phyloP scores from a whole-genome alignment of 2,888 invertebrate species.

The Beris morrisii region DNA sequence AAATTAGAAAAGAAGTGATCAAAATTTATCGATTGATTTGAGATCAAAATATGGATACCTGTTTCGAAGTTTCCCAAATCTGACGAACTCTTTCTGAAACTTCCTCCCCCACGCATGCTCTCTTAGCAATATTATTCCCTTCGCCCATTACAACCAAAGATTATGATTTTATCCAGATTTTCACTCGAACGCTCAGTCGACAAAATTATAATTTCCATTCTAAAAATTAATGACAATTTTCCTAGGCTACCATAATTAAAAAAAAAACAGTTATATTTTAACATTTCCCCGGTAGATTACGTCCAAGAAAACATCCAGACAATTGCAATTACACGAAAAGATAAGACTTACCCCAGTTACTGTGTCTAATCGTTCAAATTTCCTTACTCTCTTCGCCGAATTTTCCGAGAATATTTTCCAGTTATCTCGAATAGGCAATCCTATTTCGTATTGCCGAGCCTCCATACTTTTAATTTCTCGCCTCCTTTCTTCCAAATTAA shows the following conservation, averaged over 20 bases:
- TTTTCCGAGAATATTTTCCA: conserved; percentile 30
- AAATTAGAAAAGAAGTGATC: too few relatives aligned
- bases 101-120: too few relatives aligned
- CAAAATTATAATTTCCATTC: too few relatives aligned
- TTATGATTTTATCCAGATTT: too few relatives aligned
- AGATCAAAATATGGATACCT: too few relatives aligned
- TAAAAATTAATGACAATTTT: background rate
- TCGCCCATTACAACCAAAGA: too few relatives aligned
- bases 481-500: background rate
- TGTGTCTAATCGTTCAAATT: conserved; percentile 28
- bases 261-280: conserved; percentile 5
- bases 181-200: too few relatives aligned
- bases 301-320: background rate
- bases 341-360: conserved; percentile 17
- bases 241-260: background rate
- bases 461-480: conserved; percentile 9
- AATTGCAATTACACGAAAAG: conserved; percentile 31
- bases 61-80: too few relatives aligned
- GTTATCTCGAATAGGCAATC: conserved; percentile 30
- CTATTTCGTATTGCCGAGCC: conserved; percentile 19
- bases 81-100: too few relatives aligned
- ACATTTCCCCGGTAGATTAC: background rate
- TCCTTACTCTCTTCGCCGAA: conserved; percentile 18
- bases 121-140: too few relatives aligned
- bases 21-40: too few relatives aligned